Base-by-base conservation (phyloP, 1,140 invertebrate genomes). In the Archegozetes longisetosus region DNA sequence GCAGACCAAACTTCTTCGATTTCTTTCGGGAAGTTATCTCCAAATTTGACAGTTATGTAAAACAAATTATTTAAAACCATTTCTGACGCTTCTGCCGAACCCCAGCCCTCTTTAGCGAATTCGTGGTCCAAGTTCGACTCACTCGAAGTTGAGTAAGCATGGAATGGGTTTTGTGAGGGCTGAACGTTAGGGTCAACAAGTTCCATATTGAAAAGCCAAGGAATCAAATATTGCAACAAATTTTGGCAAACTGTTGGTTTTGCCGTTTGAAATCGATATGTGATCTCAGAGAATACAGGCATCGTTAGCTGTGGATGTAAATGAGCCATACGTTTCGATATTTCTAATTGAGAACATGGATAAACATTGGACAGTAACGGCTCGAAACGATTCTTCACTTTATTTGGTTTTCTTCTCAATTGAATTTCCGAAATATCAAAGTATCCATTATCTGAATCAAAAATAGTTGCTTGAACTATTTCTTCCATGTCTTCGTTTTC, bases 221-320 rank as follows among this genome's bases (percentile, higher is more conserved):
- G 94, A 50, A 96, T 74, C 55, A 98, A 72, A 73, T 95, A 95
- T 66, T 90, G 85, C 24, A 98, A 76, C 60, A 98, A 72, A 61
- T 89, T 74, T 67, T 93, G 88, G 12, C 89, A 77, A 0, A 95
- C 85, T 70, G 90, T 84, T 2, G 87, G 83, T 22, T 89, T 75
- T 0, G 92, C 92, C n/a, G 88, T 93, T 76, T 97, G 91, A 68
- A 98, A 87, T 55, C 94, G 79, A 69, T 88, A 86, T 1, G 92
- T 97, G 53, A 98, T 93, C 79, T 98, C 95, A 69, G 92, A 96
- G 75, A 98, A 98, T 81, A 98, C 95, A 0, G 92, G 90, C 91
- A 98, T 96, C 12, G 94, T 97, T 0, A 98, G 77, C 68, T 98
- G 92, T 0, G 93, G 90, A 72, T 98, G 92, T 13, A 95, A 75